Evolutionary conservation across 2,888 invertebrate genomes (phyloP).

Genomic region (Unio pictorum): DNA sequence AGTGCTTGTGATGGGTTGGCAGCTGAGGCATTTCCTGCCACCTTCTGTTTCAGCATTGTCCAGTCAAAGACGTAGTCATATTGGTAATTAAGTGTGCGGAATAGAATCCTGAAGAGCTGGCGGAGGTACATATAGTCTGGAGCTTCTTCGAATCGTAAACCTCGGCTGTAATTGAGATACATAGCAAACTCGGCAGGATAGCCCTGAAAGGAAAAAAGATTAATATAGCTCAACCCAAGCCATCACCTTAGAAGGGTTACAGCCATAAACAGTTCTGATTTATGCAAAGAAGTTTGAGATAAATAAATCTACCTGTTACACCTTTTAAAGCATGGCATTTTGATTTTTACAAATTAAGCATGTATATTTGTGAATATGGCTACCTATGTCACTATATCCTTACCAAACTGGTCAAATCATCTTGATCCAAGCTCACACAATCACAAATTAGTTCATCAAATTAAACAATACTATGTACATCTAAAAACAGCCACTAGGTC

Average conservation of each 20-base stretch:
- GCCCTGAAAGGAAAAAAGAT: conserved; percentile 75
- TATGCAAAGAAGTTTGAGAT: no score
- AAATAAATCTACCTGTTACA: no score
- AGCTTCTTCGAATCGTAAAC: conserved; percentile 96
- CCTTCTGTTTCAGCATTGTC: conserved; percentile 94
- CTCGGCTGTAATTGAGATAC: conserved; percentile 99
- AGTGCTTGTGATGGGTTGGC: conserved; percentile 29
- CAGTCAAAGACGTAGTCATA: conserved; percentile 99
- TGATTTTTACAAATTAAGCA: no score
- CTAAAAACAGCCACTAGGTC: no score
- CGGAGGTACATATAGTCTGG: conserved; percentile 99
- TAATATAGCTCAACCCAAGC: not conserved
- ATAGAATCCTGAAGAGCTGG: conserved; percentile 97
- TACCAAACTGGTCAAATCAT: no score
- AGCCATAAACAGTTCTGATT: no score
- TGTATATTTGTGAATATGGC: no score
- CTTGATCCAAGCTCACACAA: no score
- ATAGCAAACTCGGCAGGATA: conserved; percentile 99
- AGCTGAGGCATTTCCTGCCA: conserved; percentile 22
- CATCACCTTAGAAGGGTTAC: not conserved
- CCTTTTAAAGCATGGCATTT: no score
- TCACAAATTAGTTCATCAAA: no score
- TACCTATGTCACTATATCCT: no score
- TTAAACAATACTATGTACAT: no score
- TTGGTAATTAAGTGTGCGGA: conserved; percentile 99